phyloP scores from a whole-genome alignment of 2,888 invertebrate genomes.

The Catocala nupta region DNA sequence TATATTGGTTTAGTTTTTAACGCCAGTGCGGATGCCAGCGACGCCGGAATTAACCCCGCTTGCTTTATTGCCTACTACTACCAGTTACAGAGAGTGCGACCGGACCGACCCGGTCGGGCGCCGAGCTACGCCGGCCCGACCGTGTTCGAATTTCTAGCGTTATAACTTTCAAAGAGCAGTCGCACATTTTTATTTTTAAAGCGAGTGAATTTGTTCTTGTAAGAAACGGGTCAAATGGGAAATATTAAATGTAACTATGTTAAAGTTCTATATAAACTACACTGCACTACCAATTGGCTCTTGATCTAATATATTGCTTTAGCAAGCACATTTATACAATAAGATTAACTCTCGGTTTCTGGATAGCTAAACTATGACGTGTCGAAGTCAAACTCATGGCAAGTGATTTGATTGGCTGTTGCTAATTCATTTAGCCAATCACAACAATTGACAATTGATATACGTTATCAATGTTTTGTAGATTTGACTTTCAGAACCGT shows the following conservation, averaged over 20 bases:
- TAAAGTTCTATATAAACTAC: conserved; percentile 51
- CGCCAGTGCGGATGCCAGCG: conserved; percentile 68
- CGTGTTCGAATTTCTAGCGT: conserved; percentile 38
- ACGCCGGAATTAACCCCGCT: conserved; percentile 67
- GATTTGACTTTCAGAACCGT: too few relatives aligned
- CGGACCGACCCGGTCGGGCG: background rate
- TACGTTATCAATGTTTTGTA: too few relatives aligned
- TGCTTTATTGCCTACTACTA: conserved; percentile 63
- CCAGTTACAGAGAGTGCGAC: background rate
- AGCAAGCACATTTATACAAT: too few relatives aligned
- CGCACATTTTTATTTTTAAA: conserved; percentile 43
- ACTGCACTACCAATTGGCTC: conserved; percentile 32
- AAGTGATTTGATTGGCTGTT: too few relatives aligned
- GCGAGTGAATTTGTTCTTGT: conserved; percentile 46
- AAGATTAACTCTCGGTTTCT: too few relatives aligned
- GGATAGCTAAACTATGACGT: too few relatives aligned
- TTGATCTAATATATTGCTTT: conserved; percentile 29
- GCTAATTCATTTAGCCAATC: too few relatives aligned
- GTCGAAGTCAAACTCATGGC: too few relatives aligned
- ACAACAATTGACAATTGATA: too few relatives aligned
- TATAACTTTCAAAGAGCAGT: conserved; percentile 31
- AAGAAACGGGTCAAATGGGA: conserved; percentile 48
- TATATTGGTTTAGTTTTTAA: conserved; percentile 84
- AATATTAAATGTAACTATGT: conserved; percentile 53
- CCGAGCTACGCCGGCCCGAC: conserved; percentile 13